Base-by-base conservation (phyloP, 2,797 vertebrate genomes). In the Gallinago solitaria region DNA sequence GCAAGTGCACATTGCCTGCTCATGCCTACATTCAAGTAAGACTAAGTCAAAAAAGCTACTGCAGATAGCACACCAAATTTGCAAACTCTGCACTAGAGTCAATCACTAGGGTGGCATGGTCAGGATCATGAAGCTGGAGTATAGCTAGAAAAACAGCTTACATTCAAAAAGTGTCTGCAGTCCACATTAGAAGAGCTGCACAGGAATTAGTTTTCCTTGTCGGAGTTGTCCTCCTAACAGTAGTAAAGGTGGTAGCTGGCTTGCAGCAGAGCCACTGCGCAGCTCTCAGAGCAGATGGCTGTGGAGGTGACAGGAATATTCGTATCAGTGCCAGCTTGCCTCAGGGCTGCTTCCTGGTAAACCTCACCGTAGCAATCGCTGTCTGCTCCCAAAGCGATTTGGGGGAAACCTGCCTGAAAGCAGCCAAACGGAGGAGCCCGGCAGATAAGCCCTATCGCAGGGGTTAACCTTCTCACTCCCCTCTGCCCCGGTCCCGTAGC, bases 301-400 rank as follows among this genome's bases (percentile, higher is more conserved):
- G 47, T 48, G 48, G 63, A 83, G 65, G 84, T 89, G 86, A 88
- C 80, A 60, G 59, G 50, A 91, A 53, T 80, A 87, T 74, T 85
- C 48, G 2, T 57, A 41, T 41, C 60, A 61, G 33, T 65, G 77
- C 89, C 91, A 94, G 83, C 41, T n/a, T n/a, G n/a, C 57, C 24
- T 50, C 85, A 86, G 50, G 18, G 43, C 39, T 88, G 63, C 83
- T 95, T 95, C 84, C 89, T 95, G 87, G 47, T 74, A 61, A 68
- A 87, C 68, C 45, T 93, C 81, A 84, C 54, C 4, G 25, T 65
- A 61, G 54, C 65, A 63, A 30, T 35, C 60, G 28, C 87, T 94
- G 53, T 60, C 70, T 80, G 83, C 56, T 89, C 60, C 53, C 68
- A 73, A 1, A 68, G 60, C 2, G 2, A 35, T 64, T 48, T 71